A percentile compares a stretch with the other conserved stretches of the same genome.
Conservation (phyloP, 2,113 vertebrate species). For the Emydocephalus ijimae region DNA sequence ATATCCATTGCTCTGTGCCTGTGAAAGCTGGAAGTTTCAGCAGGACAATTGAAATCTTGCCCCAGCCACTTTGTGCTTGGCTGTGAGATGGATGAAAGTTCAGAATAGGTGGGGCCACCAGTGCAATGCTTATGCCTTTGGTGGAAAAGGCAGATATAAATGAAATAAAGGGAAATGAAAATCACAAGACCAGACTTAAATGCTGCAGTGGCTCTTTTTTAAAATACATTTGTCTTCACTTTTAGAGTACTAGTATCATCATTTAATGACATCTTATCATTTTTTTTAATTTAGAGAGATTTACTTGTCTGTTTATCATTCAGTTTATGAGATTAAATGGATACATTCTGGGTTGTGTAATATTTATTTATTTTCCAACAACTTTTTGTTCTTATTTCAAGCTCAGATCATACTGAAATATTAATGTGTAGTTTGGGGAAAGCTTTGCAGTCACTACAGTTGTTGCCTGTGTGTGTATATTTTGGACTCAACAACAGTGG, state of each 20-base stretch:
- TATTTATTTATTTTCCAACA: neutral
- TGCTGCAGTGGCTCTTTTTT: neutral
- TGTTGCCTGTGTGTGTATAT: neutral
- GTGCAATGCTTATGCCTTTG: neutral
- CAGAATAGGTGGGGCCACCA: neutral
- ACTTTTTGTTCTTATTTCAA: neutral
- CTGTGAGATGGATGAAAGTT: neutral
- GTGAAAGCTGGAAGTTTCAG: neutral
- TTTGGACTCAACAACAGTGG: neutral
- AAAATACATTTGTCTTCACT: neutral
- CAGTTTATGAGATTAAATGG: constrained; percentile 1
- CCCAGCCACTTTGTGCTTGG: neutral
- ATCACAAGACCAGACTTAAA: neutral
- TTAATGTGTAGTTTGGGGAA: neutral
- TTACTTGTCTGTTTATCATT: neutral
- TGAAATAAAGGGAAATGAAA: neutral
- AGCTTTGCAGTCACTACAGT: neutral
- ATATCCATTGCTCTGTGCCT: neutral
- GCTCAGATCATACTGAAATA: neutral
- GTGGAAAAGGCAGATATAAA: neutral
- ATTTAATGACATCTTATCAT: neutral
- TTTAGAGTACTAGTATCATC: neutral
- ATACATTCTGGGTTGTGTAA: neutral
- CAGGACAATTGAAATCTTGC: neutral
- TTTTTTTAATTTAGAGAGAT: neutral